Percentiles rank a stretch among this genome's conserved stretches.
Evolutionary conservation across 64 coral and sea anemone genomes (phyloP).

Genomic region (Pocillopora damicornis): DNA sequence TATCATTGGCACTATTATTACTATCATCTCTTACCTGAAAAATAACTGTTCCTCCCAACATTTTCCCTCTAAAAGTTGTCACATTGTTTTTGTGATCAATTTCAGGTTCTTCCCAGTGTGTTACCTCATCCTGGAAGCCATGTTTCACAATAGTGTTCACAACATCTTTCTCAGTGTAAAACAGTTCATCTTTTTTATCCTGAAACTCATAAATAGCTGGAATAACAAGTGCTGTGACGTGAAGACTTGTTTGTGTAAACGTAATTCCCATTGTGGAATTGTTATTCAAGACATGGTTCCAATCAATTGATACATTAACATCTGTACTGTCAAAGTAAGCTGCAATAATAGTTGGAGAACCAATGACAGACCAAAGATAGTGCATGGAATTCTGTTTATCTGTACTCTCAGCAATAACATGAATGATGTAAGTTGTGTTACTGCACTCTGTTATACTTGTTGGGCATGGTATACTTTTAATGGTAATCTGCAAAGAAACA

Average conservation of each 20-base stretch:
- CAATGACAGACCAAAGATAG: constrained; percentile 50
- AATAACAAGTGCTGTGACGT: constrained; percentile 41
- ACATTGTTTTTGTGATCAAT: constrained; percentile 23
- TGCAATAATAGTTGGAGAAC: constrained; percentile 44
- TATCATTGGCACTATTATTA: no score
- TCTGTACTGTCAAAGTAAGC: constrained; percentile 24
- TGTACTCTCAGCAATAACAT: constrained; percentile 30
- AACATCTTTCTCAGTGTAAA: background rate
- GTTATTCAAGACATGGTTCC: background rate
- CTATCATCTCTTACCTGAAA: constrained; percentile 10
- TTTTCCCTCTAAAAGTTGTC: constrained; percentile 21
- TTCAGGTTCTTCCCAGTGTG: background rate
- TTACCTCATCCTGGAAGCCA: background rate
- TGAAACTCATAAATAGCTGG: constrained; percentile 59
- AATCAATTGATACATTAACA: background rate
- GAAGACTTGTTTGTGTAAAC: background rate
- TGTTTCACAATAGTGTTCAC: background rate
- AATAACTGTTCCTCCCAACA: constrained; percentile 28
- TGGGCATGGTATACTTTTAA: background rate
- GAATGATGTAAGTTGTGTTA: constrained; percentile 7
- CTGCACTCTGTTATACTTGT: background rate
- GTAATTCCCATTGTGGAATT: background rate
- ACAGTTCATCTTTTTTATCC: constrained; percentile 35
- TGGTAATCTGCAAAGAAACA: constrained; percentile 27
- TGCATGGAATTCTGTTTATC: constrained; percentile 40